These are phyloP conservation scores for Lysandra coridon DNA, from an alignment of 2,888 invertebrate genomes.

Conservation along the genomic window DNA sequence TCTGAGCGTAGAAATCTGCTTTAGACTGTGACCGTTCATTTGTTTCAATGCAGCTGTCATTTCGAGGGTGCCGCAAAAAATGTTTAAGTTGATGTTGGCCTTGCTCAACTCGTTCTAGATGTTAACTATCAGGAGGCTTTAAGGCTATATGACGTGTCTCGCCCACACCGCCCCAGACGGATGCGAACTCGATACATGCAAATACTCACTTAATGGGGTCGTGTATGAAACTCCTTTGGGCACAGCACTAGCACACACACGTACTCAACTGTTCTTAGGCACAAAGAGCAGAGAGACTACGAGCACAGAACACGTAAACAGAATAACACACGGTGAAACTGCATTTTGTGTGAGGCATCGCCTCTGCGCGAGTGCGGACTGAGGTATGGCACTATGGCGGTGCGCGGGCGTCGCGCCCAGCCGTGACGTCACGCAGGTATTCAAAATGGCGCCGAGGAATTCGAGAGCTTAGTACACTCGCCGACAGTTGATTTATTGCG, in stretches of 20 bases:
- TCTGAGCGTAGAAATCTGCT: background rate
- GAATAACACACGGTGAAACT: constrained; percentile 64
- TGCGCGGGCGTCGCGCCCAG: constrained; percentile 72
- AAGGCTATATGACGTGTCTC: constrained; percentile 70
- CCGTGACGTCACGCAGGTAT: constrained; percentile 76
- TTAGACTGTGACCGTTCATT: background rate
- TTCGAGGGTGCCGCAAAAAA: background rate
- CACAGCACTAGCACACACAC: constrained; percentile 70
- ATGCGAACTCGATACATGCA: constrained; percentile 63
- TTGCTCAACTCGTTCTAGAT: constrained; percentile 33
- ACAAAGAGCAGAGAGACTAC: constrained; percentile 73
- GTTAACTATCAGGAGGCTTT: constrained; percentile 36
- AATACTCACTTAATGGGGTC: constrained; percentile 69
- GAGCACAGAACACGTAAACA: constrained; percentile 59
- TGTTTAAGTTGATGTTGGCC: constrained; percentile 16
- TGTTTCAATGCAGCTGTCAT: background rate
- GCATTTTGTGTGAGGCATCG: constrained; percentile 70
- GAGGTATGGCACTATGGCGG: constrained; percentile 47
- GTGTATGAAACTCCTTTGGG: constrained; percentile 64
- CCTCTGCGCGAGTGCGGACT: constrained; percentile 67
- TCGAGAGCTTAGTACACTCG: constrained; percentile 66
- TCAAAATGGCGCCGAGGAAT: constrained; percentile 78
- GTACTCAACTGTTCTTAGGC: constrained; percentile 76
- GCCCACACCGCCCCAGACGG: constrained; percentile 62
- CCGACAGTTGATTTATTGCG: constrained; percentile 4